Evolutionary conservation across 2,113 vertebrate genomes (phyloP).

Genomic region (Nanorana parkeri): DNA sequence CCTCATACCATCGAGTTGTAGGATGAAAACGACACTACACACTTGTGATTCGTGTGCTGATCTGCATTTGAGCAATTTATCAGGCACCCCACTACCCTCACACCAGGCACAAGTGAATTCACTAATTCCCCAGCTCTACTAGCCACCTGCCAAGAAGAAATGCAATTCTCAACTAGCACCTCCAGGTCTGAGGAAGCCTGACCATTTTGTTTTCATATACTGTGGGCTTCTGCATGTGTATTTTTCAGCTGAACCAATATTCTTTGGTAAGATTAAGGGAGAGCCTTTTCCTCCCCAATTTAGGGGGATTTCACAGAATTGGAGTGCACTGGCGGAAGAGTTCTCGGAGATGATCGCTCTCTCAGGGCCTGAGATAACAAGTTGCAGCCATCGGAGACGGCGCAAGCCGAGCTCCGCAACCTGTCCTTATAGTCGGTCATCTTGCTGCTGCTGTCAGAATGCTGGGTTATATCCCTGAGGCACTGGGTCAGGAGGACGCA

Average conservation of each 20-base stretch:
- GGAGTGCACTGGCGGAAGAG: constrained; percentile 95
- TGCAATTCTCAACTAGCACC: neutral
- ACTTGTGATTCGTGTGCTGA: neutral
- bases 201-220: neutral
- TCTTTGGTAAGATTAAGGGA: constrained; percentile 45
- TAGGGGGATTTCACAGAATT: constrained; percentile 95
- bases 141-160: neutral
- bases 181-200: neutral
- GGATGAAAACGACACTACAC: neutral
- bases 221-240: neutral
- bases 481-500: constrained; percentile 98
- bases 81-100: neutral
- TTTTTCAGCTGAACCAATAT: neutral
- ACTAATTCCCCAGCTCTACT: neutral
- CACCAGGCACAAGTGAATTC: constrained; percentile 23
- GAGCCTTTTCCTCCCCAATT: neutral
- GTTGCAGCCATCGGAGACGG: constrained; percentile 95
- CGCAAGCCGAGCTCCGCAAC: constrained; percentile 91
- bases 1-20: no score
- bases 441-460: constrained; percentile 91
- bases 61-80: neutral
- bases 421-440: constrained; percentile 95
- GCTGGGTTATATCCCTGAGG: constrained; percentile 96
- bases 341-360: constrained; percentile 95
- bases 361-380: constrained; percentile 97